A percentile compares a stretch with the other conserved stretches of the same genome.
phyloP scores from a whole-genome alignment of 2,797 vertebrate genomes.

The Eulemur albifrons region DNA sequence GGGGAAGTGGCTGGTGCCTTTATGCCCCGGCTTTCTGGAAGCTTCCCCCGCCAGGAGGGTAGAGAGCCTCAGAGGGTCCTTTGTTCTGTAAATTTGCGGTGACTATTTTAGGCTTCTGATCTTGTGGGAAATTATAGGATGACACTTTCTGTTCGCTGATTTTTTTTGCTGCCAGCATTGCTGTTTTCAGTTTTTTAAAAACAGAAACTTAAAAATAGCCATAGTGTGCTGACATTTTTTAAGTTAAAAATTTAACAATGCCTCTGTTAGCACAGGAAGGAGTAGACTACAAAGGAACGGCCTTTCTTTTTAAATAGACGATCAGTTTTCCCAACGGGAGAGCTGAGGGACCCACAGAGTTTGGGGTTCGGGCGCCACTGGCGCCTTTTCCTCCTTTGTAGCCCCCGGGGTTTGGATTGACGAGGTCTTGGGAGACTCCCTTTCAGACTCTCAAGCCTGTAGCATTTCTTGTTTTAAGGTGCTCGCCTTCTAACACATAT shows the following conservation, averaged over 20 bases:
- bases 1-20: not conserved
- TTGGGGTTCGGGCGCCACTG: accelerated
- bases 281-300: not conserved
- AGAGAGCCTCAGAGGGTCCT: not conserved
- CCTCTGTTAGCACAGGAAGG: not conserved
- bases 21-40: no score
- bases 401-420: not conserved
- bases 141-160: not conserved
- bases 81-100: not conserved
- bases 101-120: not conserved
- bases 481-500: not conserved
- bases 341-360: not conserved
- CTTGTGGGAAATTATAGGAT: not conserved
- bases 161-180: not conserved
- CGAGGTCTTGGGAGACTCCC: accelerated
- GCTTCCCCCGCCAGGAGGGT: not conserved
- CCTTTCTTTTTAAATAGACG: not conserved
- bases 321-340: not conserved
- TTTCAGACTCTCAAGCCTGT: not conserved
- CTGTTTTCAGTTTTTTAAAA: not conserved
- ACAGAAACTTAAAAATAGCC: not conserved
- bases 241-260: not conserved
- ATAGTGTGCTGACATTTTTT: not conserved
- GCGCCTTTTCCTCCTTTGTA: accelerated
- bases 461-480: not conserved